Evolutionary conservation across 1,140 invertebrate species (phyloP), one percentile per base, ranked within the genome.

Genomic region (Plectrocnemia conspersa): DNA sequence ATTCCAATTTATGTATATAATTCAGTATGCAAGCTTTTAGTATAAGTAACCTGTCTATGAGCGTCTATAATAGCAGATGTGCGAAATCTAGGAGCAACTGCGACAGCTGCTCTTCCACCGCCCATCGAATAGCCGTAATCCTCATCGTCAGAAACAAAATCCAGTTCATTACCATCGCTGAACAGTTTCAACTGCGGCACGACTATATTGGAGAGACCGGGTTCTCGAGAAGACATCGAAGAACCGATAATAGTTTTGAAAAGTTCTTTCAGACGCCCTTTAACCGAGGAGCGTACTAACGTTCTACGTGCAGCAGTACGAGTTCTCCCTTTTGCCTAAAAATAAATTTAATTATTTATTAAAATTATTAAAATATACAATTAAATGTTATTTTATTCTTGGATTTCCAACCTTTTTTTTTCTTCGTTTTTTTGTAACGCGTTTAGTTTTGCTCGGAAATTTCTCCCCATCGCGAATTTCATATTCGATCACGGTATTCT

Each of bases 91-190:
- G 71, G 62, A 6, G 77, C 70, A 45, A 73, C 68, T 36, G 74
- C 68, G 24, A 67, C 46, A 23, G 67, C 59, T 32, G 59, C 56
- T n/a, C 50, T 67, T 62, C 65, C 68, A 33, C 66, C 66, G 36
- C 59, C 62, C 16, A 46, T 35, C 24, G 55, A 56, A 38, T 41
- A 52, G 27, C 66, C 68, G 13, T 60, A 60, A 23, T 65, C 67
- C 44, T 76, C 74, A 13, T 74, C 71, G 15, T 74, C 77, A 3
- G 77, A 77, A 24, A 75, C 75, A 63, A 82, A 82, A 46, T 83
- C 81, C n/a, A 88, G 66, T 46, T 81, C 74, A 65, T 84, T 74
- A 18, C 70, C 68, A 58, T 74, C 67, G 0, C 84, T 85, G 62
- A 86, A 80, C 10, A 86, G 63, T 63, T 65, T 23, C 64, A 55